Evolutionary conservation across 2,113 vertebrate genomes (phyloP), one percentile per base, ranked within the genome.

Genomic region (sheep (Ovis aries)): DNA sequence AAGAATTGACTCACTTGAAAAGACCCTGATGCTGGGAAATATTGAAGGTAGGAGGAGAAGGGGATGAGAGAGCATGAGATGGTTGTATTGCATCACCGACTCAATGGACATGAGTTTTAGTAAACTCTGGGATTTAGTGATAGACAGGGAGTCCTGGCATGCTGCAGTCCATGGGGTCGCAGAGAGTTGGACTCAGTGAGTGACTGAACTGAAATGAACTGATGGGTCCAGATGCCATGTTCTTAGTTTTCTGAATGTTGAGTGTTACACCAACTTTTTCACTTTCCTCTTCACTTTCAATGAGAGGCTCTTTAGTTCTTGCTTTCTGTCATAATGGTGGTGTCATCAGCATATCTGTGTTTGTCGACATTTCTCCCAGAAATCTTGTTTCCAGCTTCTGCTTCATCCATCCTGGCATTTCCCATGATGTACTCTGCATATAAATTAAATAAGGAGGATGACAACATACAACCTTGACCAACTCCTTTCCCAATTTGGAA

Each of bases 121-220:
- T 67, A 36, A 67, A 36, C 17, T 36, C 33, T 36, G 9, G 17
- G n/a, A 36, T n/a, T 11, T 36, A 10, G n/a, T 71, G 17, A 71
- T 71, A n/a, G n/a, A 36, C n/a, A 71, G n/a, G n/a, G 64, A 36
- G n/a, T 2, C 64, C n/a, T 71, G n/a, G 17, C n/a, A 36, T 71
- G 17, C 19, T 36, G 9, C n/a, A 36, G 17, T 71, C n/a, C n/a
- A 21, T 71, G n/a, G 9, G 17, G n/a, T 36, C 2, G 0, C 64
- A 71, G 9, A 71, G 2, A 21, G 64, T 5, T 0, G 4, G n/a
- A 71, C n/a, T 21, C 9, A 3, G 11, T 71, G n/a, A 36, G 17
- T 21, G 4, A 36, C 64, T 67, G 64, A 71, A 71, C 64, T 36
- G 8, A 67, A 67, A 8, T 67, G 64, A 71, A 67, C 64, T 71